Evolutionary conservation across 2,888 invertebrate genomes (phyloP), one percentile per base, ranked within the genome.

Genomic region (Scaptomyza caliginosa): DNA sequence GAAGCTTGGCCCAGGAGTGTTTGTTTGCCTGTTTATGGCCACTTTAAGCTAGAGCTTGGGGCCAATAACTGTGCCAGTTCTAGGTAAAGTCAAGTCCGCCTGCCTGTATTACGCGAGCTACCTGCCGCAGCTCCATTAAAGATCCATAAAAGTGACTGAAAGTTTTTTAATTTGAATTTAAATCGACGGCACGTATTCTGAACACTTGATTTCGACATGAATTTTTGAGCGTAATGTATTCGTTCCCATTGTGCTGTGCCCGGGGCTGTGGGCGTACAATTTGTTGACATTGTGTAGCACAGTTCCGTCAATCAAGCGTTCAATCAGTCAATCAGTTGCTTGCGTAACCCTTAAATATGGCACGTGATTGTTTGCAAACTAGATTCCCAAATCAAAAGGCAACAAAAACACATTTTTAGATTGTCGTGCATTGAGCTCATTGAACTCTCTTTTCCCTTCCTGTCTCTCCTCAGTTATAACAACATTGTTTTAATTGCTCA

Each of bases 281-380:
- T 64, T 73, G 70, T 51, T 72, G 57, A 59, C 64, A 71, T 63
- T 77, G 60, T 59, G 55, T 68, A 82, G 82, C 85, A 82, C 85
- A 82, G 77, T 76, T 78, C 83, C 74, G 85, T 82, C 82, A 82
- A 82, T 82, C 74, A 79, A 50, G 54, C 54, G 58, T 50, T 73
- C 75, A 74, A 74, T 68, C 58, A 49, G 45, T 50, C 69, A 40
- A 5, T 48, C 50, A 42, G 42, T 55, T 34, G 42, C 63, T 79
- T 82, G 70, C 75, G 66, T 57, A 82, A 82, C 40, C 32, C 32
- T 52, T 62, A 60, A 67, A 39, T 48, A 28, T 28, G 50, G 79
- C 85, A 85, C 85, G 74, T 76, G 77, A 73, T 60, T 16, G 24
- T 19, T 34, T 13, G 51, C 16, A 17, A 51, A 45, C 28, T 36